Conservation (phyloP, 2,888 invertebrate species). For the Idaea aversata region DNA sequence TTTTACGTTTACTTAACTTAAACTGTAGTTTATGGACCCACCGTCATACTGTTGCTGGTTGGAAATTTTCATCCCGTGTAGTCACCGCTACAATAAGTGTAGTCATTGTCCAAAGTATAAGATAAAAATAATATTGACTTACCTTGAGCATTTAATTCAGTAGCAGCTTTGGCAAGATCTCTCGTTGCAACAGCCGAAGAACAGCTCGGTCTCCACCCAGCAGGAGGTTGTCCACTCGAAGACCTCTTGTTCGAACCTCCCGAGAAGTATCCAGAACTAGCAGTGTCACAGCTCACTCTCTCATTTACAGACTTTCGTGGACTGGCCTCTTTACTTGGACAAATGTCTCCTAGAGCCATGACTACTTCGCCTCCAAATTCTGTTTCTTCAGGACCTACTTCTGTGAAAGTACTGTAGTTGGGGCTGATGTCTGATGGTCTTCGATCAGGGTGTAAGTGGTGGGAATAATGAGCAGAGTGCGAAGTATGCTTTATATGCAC, state of each 20-base stretch:
- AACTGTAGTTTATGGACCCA: too few species aligned
- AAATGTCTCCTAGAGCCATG: constrained; percentile 68
- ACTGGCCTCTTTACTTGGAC: constrained; percentile 73
- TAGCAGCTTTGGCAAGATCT: constrained; percentile 82
- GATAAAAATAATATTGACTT: constrained; percentile 42
- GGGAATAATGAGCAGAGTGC: constrained; percentile 83
- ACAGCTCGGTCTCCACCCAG: constrained; percentile 81
- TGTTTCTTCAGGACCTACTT: constrained; percentile 71
- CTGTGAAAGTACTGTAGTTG: constrained; percentile 75
- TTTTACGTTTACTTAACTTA: too few species aligned
- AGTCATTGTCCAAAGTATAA: not conserved
- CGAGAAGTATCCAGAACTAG: constrained; percentile 75
- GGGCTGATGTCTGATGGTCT: constrained; percentile 74
- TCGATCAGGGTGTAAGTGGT: constrained; percentile 70
- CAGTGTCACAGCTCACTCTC: constrained; percentile 71
- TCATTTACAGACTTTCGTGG: constrained; percentile 71
- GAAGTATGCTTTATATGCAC: constrained; percentile 91
- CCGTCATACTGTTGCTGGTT: too few species aligned
- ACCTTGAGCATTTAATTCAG: constrained; percentile 87
- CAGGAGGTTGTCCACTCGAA: constrained; percentile 73
- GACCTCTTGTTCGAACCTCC: constrained; percentile 74
- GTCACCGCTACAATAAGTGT: too few species aligned
- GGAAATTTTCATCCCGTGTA: too few species aligned
- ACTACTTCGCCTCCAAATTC: constrained; percentile 65
- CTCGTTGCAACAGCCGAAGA: constrained; percentile 80